Conservation (phyloP, 1,140 invertebrate genomes). For the Dreissena rostriformis region DNA sequence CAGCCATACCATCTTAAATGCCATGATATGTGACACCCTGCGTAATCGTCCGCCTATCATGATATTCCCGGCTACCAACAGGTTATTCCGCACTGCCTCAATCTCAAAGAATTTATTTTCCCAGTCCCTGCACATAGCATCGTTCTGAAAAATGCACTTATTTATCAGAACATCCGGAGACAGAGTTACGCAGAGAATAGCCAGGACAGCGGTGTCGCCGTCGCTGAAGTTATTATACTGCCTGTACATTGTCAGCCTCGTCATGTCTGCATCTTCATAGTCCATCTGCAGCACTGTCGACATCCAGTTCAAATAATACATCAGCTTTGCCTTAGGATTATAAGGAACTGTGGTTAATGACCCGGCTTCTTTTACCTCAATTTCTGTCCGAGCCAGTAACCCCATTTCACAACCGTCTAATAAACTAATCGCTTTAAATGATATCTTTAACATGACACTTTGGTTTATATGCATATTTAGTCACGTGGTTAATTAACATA, state of each 20-base stretch:
- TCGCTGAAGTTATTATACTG: conserved; percentile 48
- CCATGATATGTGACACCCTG: conserved; percentile 58
- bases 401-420: background rate
- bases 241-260: conserved; percentile 47
- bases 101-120: conserved; percentile 64
- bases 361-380: conserved; percentile 1
- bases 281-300: background rate
- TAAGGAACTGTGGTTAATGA: background rate
- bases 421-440: no score
- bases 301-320: conserved; percentile 29
- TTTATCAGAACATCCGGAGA: conserved; percentile 31
- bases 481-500: no score
- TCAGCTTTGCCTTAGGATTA: conserved; percentile 21
- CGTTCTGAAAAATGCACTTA: conserved; percentile 64
- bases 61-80: conserved; percentile 60
- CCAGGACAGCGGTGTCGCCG: background rate
- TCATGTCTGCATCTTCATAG: conserved; percentile 37
- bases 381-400: background rate
- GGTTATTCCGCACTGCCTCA: conserved; percentile 44
- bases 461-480: no score
- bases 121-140: conserved; percentile 57
- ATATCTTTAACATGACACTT: no score
- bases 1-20: conserved; percentile 46
- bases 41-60: conserved; percentile 58
- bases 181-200: background rate